phyloP scores from a whole-genome alignment of 1,140 invertebrate genomes.

The Paraescarpia echinospica region DNA sequence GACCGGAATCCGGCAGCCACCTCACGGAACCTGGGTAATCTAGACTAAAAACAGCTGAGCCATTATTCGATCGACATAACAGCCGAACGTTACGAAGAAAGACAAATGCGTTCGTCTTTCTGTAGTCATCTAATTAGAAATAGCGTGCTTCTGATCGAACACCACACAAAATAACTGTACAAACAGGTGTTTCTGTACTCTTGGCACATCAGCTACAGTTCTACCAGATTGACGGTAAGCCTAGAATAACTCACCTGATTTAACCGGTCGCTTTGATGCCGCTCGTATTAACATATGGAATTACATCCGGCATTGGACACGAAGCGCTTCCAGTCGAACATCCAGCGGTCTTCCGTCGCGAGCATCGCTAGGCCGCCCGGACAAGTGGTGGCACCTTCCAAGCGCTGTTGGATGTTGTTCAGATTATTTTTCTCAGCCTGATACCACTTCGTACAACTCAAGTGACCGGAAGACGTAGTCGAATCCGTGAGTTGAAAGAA shows the following conservation, averaged over 20 bases:
- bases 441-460: neutral
- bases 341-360: neutral
- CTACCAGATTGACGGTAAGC: neutral
- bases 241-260: neutral
- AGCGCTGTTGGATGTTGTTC: neutral
- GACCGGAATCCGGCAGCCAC: no score
- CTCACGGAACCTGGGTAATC: no score
- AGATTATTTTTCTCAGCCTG: neutral
- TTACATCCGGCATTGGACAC: neutral
- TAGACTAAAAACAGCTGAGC: no score
- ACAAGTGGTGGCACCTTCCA: neutral
- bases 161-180: no score
- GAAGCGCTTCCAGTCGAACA: neutral
- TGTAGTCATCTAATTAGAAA: no score
- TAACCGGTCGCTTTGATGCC: neutral
- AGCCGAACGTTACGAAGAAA: no score
- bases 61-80: no score
- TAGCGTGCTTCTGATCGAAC: no score
- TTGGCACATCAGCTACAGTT: no score
- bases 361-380: neutral
- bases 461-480: neutral
- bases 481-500: neutral
- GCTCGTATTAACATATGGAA: neutral
- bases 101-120: no score
- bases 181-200: no score